Evolutionary conservation across 2,888 invertebrate genomes (phyloP).

Genomic region (Ceriagrion tenellum): DNA sequence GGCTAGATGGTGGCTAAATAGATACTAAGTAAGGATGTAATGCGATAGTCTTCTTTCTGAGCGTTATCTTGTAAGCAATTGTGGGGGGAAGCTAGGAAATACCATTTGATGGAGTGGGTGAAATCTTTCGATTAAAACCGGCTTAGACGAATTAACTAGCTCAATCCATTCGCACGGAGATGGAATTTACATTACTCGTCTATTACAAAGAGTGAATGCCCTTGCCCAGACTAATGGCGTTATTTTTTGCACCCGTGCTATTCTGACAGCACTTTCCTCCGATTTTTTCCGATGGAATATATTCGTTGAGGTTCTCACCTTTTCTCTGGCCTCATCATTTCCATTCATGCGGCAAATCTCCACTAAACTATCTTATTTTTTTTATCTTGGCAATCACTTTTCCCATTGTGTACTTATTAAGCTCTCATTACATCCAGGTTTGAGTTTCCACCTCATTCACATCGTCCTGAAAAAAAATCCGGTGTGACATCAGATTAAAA

Average conservation of each 20-base stretch:
- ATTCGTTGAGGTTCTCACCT: not conserved
- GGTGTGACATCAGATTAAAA: not conserved
- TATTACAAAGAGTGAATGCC: not conserved
- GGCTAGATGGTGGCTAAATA: not conserved
- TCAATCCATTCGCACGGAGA: not conserved
- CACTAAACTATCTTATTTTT: too few species aligned
- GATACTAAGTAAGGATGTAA: constrained; percentile 7
- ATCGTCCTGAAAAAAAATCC: not conserved
- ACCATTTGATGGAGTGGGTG: not conserved
- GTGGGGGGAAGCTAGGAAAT: not conserved
- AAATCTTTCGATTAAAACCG: not conserved
- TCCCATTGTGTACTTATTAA: too few species aligned
- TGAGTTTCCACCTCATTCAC: too few species aligned
- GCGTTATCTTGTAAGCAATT: not conserved
- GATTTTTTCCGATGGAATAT: not conserved
- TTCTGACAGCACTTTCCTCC: not conserved
- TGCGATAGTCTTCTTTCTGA: not conserved
- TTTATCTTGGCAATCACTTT: too few species aligned
- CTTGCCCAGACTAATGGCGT: not conserved
- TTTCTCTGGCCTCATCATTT: not conserved
- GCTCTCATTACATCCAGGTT: too few species aligned
- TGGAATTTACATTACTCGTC: not conserved
- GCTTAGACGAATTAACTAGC: not conserved
- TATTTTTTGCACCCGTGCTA: not conserved
- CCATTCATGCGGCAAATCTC: too few species aligned